phyloP scores from a whole-genome alignment of 2,113 vertebrate species.

The Galbula dea region DNA sequence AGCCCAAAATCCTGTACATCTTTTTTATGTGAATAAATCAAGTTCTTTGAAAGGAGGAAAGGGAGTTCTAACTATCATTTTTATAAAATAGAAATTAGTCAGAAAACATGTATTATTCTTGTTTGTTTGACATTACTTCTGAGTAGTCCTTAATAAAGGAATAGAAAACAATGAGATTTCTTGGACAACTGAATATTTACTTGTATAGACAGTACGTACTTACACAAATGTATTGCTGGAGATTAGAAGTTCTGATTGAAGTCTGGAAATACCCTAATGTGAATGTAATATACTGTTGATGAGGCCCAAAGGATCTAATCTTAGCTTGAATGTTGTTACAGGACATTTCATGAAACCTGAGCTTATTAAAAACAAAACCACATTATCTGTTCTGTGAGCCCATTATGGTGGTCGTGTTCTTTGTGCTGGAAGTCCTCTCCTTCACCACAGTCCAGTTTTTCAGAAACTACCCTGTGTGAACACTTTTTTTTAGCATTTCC shows the following conservation, averaged over 20 bases:
- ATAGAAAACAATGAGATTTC: background rate
- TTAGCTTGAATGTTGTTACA: background rate
- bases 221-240: background rate
- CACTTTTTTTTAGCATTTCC: background rate
- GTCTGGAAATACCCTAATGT: background rate
- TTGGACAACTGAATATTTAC: conserved; percentile 1
- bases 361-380: background rate
- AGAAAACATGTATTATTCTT: background rate
- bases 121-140: conserved; percentile 25
- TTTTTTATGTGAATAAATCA: background rate
- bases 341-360: background rate
- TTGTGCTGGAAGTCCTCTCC: background rate
- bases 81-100: background rate
- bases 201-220: background rate
- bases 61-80: background rate
- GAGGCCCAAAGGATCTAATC: background rate
- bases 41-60: background rate
- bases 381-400: background rate
- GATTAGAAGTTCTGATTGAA: background rate
- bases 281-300: background rate
- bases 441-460: background rate
- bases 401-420: background rate
- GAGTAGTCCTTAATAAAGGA: background rate
- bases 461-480: background rate
- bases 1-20: background rate